Conservation (phyloP, 2,113 vertebrate genomes). For the Pteronura brasiliensis region DNA sequence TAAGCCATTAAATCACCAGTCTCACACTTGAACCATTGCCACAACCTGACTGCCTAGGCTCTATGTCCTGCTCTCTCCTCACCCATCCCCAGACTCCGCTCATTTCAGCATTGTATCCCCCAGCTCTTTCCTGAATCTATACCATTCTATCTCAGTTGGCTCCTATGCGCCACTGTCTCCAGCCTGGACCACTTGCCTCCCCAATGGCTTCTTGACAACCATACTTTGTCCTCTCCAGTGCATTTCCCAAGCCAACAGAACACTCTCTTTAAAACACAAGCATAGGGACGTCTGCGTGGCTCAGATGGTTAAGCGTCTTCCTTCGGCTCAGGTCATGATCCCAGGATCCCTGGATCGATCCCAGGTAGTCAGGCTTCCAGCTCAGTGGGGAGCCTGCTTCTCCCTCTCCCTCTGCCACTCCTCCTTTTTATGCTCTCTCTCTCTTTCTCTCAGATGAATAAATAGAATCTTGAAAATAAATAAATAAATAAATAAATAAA, state of each 20-base stretch:
- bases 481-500: background rate
- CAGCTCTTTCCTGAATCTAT: background rate
- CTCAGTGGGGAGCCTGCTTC: background rate
- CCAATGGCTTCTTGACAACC: background rate
- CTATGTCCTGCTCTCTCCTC: background rate
- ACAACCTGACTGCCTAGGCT: background rate
- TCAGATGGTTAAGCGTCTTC: background rate
- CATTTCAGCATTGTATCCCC: background rate
- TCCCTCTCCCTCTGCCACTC: background rate
- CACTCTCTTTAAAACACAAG: background rate
- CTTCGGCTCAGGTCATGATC: background rate
- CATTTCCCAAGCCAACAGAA: background rate
- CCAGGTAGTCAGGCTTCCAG: background rate
- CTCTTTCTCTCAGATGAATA: background rate
- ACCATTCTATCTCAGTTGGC: background rate
- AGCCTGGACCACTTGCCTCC: background rate
- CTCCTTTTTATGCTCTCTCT: background rate
- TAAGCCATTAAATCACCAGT: background rate
- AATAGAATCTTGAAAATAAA: background rate
- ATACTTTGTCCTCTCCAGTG: no score
- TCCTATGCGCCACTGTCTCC: background rate
- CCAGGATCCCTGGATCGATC: no score
- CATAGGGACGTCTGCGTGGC: background rate
- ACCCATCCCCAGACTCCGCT: rapidly evolving
- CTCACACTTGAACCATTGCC: background rate